Evolutionary conservation across 2,797 vertebrate species (phyloP).

Genomic region (Nyctalus aviator): DNA sequence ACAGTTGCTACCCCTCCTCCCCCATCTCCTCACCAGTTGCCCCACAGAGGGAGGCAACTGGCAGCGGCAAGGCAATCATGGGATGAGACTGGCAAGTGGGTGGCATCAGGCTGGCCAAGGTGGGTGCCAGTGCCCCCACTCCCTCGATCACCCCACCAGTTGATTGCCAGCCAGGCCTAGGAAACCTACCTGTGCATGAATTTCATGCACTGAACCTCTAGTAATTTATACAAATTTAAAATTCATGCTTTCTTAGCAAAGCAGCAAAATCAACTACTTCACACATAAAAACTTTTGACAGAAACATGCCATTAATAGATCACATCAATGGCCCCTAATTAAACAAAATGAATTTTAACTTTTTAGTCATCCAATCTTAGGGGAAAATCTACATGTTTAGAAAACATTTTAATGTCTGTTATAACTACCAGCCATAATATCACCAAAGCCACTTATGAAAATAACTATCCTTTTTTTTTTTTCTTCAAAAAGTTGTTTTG

Average conservation of each 20-base stretch:
- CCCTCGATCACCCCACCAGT: no score
- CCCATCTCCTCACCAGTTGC: accelerated
- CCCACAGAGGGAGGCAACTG: no score
- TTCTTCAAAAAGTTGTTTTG: background rate
- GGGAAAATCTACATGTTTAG: background rate
- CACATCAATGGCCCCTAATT: background rate
- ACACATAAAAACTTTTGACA: background rate
- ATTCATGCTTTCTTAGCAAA: constrained; percentile 20
- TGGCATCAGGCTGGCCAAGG: no score
- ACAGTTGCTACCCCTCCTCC: no score
- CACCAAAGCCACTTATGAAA: background rate
- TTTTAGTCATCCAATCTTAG: background rate
- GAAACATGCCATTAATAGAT: background rate
- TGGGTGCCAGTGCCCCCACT: no score
- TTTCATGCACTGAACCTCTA: no score
- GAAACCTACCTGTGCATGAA: no score
- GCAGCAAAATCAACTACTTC: background rate
- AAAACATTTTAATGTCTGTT: background rate
- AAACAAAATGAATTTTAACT: constrained; percentile 14
- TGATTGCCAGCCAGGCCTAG: no score
- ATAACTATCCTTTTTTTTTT: background rate
- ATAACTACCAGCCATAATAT: background rate
- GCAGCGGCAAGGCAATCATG: no score
- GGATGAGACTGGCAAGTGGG: no score
- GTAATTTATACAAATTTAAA: constrained; percentile 23